Percentiles rank a stretch among this genome's conserved stretches.
These are phyloP conservation scores for Empidonax alnorum DNA, from an alignment of 2,113 vertebrate genomes.

Conservation along the genomic window DNA sequence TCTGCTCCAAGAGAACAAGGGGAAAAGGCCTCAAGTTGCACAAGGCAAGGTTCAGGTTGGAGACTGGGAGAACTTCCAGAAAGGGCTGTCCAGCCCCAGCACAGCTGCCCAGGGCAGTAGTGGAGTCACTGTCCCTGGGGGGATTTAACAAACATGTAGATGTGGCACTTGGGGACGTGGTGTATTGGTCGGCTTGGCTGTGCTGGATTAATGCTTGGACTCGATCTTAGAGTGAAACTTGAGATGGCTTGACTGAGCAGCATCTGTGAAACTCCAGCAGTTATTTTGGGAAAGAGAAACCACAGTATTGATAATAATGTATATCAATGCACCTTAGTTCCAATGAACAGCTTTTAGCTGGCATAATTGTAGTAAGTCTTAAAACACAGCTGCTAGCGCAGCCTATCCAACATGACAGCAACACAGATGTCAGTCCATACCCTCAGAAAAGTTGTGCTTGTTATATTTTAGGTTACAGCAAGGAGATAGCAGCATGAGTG, in stretches of 20 bases:
- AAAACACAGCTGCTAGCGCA: neutral
- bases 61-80: neutral
- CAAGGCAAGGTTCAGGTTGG: neutral
- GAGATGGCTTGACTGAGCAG: neutral
- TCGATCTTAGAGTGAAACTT: neutral
- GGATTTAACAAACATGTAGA: neutral
- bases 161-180: neutral
- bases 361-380: too few relatives aligned
- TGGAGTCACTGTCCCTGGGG: neutral
- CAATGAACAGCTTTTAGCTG: neutral
- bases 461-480: neutral
- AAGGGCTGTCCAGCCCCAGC: neutral
- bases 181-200: neutral
- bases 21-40: fast-evolving
- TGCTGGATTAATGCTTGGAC: neutral
- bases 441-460: neutral
- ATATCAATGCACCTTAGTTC: neutral
- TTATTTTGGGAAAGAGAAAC: neutral
- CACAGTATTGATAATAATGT: neutral
- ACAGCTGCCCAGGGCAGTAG: neutral
- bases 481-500: neutral
- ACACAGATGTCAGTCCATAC: fast-evolving
- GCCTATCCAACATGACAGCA: neutral
- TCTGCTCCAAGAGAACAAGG: neutral
- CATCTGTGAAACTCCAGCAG: neutral